Conservation (phyloP, 2,797 vertebrate genomes). For the Aplochiton taeniatus region DNA sequence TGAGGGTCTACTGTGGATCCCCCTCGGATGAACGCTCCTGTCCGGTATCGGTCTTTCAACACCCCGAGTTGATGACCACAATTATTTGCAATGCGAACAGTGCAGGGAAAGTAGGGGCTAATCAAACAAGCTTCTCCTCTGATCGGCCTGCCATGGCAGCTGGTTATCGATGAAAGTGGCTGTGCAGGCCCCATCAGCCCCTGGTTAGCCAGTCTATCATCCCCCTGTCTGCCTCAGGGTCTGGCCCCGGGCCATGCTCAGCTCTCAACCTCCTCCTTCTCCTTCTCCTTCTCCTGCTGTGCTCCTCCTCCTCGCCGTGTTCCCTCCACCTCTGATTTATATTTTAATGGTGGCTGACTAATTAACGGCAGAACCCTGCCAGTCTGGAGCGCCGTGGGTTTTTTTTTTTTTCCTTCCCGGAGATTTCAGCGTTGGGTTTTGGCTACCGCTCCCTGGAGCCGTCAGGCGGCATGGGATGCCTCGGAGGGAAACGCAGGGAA, state of each 20-base stretch:
- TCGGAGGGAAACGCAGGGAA: constrained; percentile 64
- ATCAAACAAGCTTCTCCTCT: too few relatives aligned
- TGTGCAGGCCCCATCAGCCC: constrained; percentile 58
- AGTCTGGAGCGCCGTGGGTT: constrained; percentile 69
- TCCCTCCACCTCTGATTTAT: constrained; percentile 72
- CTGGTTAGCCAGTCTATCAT: constrained; percentile 70
- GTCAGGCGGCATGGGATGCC: constrained; percentile 54
- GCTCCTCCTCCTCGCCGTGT: constrained; percentile 19
- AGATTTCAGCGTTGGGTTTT: constrained; percentile 54
- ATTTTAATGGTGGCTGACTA: constrained; percentile 74
- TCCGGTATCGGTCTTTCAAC: too few relatives aligned
- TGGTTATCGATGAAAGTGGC: constrained; percentile 61
- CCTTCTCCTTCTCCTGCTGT: constrained; percentile 16
- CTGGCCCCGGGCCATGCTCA: constrained; percentile 69
- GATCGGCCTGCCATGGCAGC: constrained; percentile 18
- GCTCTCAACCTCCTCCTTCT: constrained; percentile 57
- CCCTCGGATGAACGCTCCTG: too few relatives aligned
- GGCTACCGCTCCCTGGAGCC: constrained; percentile 25
- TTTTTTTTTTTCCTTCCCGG: too few relatives aligned
- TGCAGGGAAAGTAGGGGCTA: too few relatives aligned
- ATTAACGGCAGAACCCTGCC: constrained; percentile 65
- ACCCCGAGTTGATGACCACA: too few relatives aligned
- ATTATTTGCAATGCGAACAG: too few relatives aligned
- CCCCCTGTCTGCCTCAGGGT: constrained; percentile 64
- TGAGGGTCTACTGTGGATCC: too few relatives aligned